These are phyloP conservation scores for Coelinius sp. DNA, from an alignment of 2,888 invertebrate species.

Conservation along the genomic window DNA sequence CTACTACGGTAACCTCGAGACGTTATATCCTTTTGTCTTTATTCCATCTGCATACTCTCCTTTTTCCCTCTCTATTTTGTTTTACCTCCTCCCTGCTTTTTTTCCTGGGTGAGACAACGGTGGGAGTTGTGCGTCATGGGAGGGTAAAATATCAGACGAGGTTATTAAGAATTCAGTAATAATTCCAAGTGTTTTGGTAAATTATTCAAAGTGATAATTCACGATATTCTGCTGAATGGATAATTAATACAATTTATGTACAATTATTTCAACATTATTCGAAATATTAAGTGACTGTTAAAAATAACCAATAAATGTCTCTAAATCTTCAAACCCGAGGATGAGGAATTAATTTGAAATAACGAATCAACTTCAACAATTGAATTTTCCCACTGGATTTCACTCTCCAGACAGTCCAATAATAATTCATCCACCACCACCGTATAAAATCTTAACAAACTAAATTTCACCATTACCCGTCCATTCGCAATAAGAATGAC, in stretches of 20 bases:
- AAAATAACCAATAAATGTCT: neutral
- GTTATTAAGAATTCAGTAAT: neutral
- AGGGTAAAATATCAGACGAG: neutral
- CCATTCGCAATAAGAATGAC: slow-evolving; percentile 1
- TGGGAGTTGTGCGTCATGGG: neutral
- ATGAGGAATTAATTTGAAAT: slow-evolving; percentile 7
- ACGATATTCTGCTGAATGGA: no score
- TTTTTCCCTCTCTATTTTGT: neutral
- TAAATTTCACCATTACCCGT: slow-evolving; percentile 20
- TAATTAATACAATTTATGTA: no score
- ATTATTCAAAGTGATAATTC: no score
- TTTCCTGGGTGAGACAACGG: neutral
- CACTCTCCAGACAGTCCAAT: slow-evolving; percentile 9
- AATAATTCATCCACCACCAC: neutral
- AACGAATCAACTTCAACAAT: slow-evolving; percentile 15
- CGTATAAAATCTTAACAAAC: slow-evolving; percentile 15
- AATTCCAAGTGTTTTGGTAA: neutral
- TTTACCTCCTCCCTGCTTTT: neutral
- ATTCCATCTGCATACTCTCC: slow-evolving; percentile 18
- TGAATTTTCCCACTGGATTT: slow-evolving; percentile 3
- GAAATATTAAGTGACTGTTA: no score
- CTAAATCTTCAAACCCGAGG: neutral
- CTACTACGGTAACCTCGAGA: slow-evolving; percentile 39
- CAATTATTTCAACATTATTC: no score
- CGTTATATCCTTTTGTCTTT: slow-evolving; percentile 34